Conservation (phyloP, 2,797 vertebrate genomes). For the Xerus rutilus region DNA sequence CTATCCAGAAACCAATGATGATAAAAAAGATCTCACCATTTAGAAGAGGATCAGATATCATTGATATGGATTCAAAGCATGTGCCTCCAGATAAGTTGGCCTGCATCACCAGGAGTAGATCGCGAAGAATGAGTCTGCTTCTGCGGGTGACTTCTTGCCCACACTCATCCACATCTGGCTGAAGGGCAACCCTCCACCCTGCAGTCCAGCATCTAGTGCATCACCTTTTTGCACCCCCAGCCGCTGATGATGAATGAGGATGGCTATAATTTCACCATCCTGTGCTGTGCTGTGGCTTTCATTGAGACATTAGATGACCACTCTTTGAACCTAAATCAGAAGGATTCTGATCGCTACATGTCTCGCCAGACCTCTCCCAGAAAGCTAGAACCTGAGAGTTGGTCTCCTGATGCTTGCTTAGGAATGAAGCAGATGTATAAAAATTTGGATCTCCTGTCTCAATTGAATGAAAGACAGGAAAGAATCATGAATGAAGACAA, state of each 20-base stretch:
- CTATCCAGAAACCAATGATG: conserved; percentile 97
- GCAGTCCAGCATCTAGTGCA: conserved; percentile 99
- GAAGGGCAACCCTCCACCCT: conserved; percentile 97
- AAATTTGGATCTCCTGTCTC: conserved; percentile 94
- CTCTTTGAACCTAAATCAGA: conserved; percentile 92
- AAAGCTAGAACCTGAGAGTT: conserved; percentile 90
- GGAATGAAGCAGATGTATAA: conserved; percentile 93
- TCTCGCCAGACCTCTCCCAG: conserved; percentile 94
- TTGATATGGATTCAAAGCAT: conserved; percentile 97
- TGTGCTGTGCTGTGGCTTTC: no score
- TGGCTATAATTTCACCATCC: no score
- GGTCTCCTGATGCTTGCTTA: conserved; percentile 87
- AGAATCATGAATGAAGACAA: conserved; percentile 91
- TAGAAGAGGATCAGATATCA: conserved; percentile 97
- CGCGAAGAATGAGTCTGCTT: conserved; percentile 98
- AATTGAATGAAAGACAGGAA: conserved; percentile 93
- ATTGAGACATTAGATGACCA: no score
- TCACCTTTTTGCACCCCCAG: conserved; percentile 93
- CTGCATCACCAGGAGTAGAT: conserved; percentile 98
- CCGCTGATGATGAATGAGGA: conserved; percentile 94
- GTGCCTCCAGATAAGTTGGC: conserved; percentile 96
- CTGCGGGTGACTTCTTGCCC: conserved; percentile 97
- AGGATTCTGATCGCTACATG: conserved; percentile 98
- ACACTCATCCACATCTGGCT: conserved; percentile 98
- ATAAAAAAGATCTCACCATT: conserved; percentile 96